Percentiles rank a stretch among this genome's conserved stretches.
phyloP scores from a whole-genome alignment of 2,113 vertebrate species.

The Saguinus midas region DNA sequence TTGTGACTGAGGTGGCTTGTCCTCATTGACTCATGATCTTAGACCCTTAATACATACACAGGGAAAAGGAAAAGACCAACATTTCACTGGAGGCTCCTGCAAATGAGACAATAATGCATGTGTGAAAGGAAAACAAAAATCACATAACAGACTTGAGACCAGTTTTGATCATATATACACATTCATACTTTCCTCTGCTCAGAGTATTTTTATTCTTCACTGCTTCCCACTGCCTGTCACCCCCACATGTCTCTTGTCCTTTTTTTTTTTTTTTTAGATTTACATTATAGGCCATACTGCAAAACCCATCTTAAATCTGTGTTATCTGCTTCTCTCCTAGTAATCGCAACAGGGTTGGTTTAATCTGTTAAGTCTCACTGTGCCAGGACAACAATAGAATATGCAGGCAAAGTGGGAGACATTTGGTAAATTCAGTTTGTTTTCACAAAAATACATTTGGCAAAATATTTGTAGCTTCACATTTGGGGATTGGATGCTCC shows the following conservation, averaged over 20 bases:
- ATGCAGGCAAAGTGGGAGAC: not conserved
- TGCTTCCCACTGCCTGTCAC: not conserved
- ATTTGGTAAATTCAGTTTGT: not conserved
- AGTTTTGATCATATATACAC: not conserved
- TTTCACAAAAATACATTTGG: slow-evolving; percentile 47
- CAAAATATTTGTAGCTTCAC: slow-evolving; percentile 45
- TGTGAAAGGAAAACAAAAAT: slow-evolving; percentile 47
- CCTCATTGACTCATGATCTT: slow-evolving; percentile 44
- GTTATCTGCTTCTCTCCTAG: slow-evolving; percentile 31
- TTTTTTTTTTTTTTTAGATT: slow-evolving; percentile 30
- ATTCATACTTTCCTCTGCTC: not conserved
- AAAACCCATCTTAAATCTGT: slow-evolving; percentile 34
- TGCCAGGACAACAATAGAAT: not conserved
- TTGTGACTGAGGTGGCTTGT: not conserved
- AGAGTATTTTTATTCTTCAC: not conserved
- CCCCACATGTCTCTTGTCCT: not conserved
- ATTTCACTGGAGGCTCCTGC: not conserved
- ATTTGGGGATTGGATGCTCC: slow-evolving; percentile 38
- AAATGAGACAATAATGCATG: not conserved
- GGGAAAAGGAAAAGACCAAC: not conserved
- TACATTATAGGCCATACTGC: slow-evolving; percentile 31
- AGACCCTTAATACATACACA: not conserved
- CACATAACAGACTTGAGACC: not conserved
- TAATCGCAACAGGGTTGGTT: not conserved
- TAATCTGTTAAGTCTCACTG: not conserved